Base-by-base conservation (phyloP, 2,888 invertebrate genomes). In the Lycocerus yunnanus region DNA sequence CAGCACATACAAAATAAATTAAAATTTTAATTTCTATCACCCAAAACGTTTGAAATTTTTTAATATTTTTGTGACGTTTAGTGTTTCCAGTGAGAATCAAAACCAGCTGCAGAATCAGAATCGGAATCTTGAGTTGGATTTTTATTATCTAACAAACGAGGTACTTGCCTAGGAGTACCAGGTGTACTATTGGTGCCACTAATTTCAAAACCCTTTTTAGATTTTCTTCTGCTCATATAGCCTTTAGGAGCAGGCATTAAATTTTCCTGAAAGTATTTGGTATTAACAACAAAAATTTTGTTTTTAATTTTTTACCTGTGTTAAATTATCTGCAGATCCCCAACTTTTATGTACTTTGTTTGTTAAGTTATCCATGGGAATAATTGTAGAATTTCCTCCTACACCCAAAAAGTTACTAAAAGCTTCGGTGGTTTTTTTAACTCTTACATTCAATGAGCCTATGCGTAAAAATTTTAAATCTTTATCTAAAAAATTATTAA, bases 401-500 rank as follows among this genome's bases (percentile, higher is more conserved):
- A 95, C 95, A 78, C 95, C 96, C 81, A 96, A 89, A 87, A 96
- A 95, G 86, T 95, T 94, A 88, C 95, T 96, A 88, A 96, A 95
- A 15, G 96, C 96, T 86, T 96, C 96, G 73, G 96, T 96, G 66
- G 96, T 96, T 88, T 95, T 95, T 89, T 96, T 96, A 82, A 96
- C 96, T 84, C 96, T 92, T 66, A 96, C 96, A 88, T 96, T 97
- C 86, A 97, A 88, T 15, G 96, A 97, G 82, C 97, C 97, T 88
- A 97, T 96, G 84, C 97, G 92, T 80, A 97, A 92, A 88, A 97
- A 96, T 81, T 95, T 94, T 87, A 92, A 91, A 89, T 97, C 97
- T 90, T 95, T 95, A 89, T 96, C 95, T 94, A 89, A 43, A 27
- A 43, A 43, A n/a, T 43, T n/a, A 43, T n/a, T n/a, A 43, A n/a